Evolutionary conservation across 2,113 vertebrate genomes (phyloP).

Genomic region (Zosterops pallidus): DNA sequence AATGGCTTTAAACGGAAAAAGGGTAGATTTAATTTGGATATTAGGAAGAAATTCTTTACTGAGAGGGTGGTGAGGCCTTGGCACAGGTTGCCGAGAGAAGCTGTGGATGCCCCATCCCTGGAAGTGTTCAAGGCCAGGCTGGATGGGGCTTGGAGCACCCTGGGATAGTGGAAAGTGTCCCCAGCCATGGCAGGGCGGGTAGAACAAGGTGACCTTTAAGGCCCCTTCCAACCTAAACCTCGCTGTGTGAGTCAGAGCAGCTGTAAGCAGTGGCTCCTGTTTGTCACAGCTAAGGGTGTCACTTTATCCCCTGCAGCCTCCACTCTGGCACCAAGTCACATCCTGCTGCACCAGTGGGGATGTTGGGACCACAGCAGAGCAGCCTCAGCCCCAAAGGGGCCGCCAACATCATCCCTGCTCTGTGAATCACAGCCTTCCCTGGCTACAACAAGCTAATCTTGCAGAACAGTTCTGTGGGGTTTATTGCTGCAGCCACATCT

Average conservation of each 20-base stretch:
- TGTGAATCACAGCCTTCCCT: neutral
- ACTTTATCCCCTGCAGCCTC: neutral
- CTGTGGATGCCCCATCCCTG: neutral
- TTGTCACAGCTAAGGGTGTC: neutral
- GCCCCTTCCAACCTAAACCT: neutral
- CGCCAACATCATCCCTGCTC: accelerated
- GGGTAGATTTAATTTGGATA: neutral
- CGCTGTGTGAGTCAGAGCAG: neutral
- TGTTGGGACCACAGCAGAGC: accelerated
- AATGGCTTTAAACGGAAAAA: neutral
- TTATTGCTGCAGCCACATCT: accelerated
- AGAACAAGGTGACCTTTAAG: neutral
- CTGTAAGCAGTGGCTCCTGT: accelerated
- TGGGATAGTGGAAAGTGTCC: accelerated
- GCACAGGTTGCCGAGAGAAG: neutral
- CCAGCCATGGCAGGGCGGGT: neutral
- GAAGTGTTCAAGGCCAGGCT: neutral
- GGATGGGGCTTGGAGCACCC: neutral
- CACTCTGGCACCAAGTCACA: accelerated
- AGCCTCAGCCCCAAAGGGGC: neutral
- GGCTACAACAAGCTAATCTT: accelerated
- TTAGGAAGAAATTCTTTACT: neutral
- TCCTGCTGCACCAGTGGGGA: accelerated
- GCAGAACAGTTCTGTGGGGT: neutral
- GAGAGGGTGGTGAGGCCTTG: neutral